These are phyloP conservation scores for Bubo blakistoni DNA, from an alignment of 2,113 vertebrate species.

Conservation along the genomic window DNA sequence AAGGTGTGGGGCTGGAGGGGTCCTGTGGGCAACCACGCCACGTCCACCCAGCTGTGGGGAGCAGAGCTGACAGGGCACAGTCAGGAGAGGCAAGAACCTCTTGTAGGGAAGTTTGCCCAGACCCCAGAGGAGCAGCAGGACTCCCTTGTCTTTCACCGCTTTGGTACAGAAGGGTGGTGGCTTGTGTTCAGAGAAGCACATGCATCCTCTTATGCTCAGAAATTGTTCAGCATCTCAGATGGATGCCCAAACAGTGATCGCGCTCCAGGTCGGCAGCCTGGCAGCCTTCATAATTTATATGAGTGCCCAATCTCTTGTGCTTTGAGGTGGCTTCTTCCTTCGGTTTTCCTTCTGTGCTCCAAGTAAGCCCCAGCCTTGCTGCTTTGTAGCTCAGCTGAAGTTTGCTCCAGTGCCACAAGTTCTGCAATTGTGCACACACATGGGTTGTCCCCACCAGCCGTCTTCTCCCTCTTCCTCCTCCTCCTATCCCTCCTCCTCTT, in stretches of 20 bases:
- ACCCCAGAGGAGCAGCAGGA: not conserved
- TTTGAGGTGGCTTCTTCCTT: not conserved
- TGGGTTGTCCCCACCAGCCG: not conserved
- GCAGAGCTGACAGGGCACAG: not conserved
- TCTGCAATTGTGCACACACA: rapidly evolving
- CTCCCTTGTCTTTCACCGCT: rapidly evolving
- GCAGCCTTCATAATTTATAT: not conserved
- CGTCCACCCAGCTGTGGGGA: rapidly evolving
- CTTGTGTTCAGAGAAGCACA: rapidly evolving
- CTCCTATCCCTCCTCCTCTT: not conserved
- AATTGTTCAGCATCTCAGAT: not conserved
- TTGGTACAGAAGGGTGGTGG: not conserved
- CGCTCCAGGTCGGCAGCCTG: not conserved
- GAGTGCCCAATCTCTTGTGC: not conserved
- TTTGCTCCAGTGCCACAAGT: not conserved
- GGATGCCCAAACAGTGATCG: not conserved
- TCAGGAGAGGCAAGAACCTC: not conserved
- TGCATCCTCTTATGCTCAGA: not conserved
- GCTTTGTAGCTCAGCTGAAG: not conserved
- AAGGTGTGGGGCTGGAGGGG: not conserved
- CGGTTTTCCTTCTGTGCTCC: not conserved
- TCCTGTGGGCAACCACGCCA: not conserved
- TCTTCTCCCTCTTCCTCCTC: not conserved
- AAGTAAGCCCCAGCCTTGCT: not conserved
- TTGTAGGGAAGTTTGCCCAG: not conserved